A percentile compares a stretch with the other conserved stretches of the same genome.
These are phyloP conservation scores for Mormyrops boulengeri DNA, from an alignment of 2,797 vertebrate genomes.

Conservation along the genomic window DNA sequence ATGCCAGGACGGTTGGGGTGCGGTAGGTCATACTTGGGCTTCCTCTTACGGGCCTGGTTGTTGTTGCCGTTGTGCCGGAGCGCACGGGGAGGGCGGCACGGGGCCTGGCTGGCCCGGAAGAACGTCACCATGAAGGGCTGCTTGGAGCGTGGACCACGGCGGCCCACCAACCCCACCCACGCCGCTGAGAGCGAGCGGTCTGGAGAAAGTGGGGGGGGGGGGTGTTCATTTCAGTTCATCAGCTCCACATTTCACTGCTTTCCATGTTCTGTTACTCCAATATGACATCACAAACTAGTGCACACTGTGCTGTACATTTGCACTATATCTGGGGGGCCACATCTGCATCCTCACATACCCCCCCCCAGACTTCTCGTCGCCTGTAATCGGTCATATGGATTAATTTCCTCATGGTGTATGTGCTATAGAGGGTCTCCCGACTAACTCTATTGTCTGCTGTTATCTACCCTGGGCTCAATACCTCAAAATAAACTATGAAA, in stretches of 20 bases:
- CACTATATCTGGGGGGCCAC: background rate
- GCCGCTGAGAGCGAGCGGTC: constrained; percentile 80
- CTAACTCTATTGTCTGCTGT: background rate
- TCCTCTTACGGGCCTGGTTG: constrained; percentile 59
- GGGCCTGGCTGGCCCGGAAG: constrained; percentile 75
- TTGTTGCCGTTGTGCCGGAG: constrained; percentile 43
- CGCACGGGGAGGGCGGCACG: constrained; percentile 66
- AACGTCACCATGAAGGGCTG: constrained; percentile 97
- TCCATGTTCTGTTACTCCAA: background rate
- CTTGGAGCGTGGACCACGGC: constrained; percentile 75
- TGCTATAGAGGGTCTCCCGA: background rate
- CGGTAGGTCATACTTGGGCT: constrained; percentile 70
- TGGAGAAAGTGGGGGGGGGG: constrained; percentile 39
- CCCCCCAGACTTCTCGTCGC: background rate
- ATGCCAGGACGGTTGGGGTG: constrained; percentile 70
- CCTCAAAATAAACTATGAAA: background rate
- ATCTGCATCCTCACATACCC: background rate
- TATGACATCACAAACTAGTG: background rate
- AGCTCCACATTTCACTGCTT: background rate
- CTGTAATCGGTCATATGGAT: background rate
- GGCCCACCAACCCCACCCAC: constrained; percentile 80
- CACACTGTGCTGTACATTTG: background rate
- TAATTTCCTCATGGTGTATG: background rate
- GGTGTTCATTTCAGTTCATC: background rate
- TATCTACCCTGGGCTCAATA: background rate